Evolutionary conservation across 2,797 vertebrate genomes (phyloP).

Genomic region (Nyctibius grandis): DNA sequence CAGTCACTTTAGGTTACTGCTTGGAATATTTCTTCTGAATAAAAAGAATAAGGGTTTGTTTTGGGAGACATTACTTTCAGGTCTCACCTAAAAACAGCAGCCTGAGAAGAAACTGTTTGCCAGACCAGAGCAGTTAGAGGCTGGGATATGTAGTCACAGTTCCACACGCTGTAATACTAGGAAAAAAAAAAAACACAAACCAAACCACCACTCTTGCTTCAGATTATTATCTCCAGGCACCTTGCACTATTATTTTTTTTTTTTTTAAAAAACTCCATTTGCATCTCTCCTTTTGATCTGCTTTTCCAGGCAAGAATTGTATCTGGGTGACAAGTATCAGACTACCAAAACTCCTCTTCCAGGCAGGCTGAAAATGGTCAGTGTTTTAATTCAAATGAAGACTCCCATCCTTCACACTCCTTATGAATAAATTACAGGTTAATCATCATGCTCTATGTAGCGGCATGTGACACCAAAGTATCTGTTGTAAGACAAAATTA

Average conservation of each 20-base stretch:
- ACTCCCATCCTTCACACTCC: background rate
- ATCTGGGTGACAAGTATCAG: constrained; percentile 23
- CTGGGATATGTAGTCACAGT: background rate
- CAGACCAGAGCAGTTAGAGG: background rate
- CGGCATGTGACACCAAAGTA: constrained; percentile 34
- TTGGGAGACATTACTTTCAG: background rate
- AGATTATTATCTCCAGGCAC: background rate
- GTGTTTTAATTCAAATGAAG: background rate
- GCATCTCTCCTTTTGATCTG: background rate
- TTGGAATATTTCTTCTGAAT: background rate
- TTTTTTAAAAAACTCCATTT: background rate
- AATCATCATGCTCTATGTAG: background rate
- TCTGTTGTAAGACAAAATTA: constrained; percentile 60
- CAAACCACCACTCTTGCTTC: background rate
- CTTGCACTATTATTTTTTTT: background rate
- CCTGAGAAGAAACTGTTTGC: background rate
- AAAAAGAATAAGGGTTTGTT: background rate
- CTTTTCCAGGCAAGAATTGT: background rate
- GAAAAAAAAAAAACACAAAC: background rate
- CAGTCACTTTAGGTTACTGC: background rate
- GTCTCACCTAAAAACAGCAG: background rate
- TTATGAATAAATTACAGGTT: constrained; percentile 32
- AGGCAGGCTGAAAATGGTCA: background rate
- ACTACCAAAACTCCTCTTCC: background rate
- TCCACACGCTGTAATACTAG: background rate